These are phyloP conservation scores for Tachysurus vachellii DNA, from an alignment of 2,113 vertebrate species.

Conservation along the genomic window DNA sequence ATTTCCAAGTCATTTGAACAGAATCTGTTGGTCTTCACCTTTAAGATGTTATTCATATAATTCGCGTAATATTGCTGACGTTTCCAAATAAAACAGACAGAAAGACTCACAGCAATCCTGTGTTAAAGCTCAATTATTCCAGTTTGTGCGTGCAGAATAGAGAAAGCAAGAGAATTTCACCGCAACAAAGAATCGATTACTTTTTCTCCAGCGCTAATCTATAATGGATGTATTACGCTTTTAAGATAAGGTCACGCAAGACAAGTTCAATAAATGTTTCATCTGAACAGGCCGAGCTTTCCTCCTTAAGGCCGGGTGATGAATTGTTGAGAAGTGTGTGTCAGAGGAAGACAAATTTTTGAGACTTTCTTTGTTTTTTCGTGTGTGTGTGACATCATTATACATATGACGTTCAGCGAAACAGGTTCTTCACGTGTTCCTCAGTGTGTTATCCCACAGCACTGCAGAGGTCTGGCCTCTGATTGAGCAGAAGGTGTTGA, in stretches of 20 bases:
- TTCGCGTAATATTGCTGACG: background rate
- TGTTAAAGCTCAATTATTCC: background rate
- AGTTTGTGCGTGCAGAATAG: background rate
- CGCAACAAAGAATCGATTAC: background rate
- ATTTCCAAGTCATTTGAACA: background rate
- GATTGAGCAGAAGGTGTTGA: background rate
- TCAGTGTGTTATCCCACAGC: background rate
- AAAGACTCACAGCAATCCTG: background rate
- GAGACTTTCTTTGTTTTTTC: background rate
- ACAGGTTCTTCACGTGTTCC: background rate
- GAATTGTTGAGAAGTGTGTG: background rate
- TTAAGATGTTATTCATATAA: background rate
- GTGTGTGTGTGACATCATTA: background rate
- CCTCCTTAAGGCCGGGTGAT: background rate
- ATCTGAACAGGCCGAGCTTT: background rate
- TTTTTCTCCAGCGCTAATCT: background rate
- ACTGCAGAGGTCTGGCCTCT: background rate
- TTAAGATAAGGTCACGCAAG: constrained; percentile 17
- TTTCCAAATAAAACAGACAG: background rate
- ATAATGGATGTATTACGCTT: background rate
- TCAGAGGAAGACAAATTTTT: background rate
- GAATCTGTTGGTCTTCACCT: background rate
- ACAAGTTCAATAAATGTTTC: constrained; percentile 19
- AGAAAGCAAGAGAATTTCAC: background rate
- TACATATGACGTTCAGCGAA: background rate